These are phyloP conservation scores for Hystrix brachyura DNA, from an alignment of 2,113 vertebrate genomes.

Conservation along the genomic window DNA sequence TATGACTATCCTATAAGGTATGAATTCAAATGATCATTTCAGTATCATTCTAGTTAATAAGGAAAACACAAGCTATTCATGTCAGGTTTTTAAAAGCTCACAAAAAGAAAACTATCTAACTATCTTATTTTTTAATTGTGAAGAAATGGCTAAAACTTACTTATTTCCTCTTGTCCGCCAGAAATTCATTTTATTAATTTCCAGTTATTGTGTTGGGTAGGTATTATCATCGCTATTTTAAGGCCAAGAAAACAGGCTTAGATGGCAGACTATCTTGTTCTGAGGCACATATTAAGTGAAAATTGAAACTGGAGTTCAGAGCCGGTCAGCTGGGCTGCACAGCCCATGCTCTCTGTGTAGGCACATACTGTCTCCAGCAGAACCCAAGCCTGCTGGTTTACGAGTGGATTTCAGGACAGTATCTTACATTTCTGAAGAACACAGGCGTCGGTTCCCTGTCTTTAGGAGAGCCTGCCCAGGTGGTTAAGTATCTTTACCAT, in stretches of 20 bases:
- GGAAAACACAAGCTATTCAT: slow-evolving; percentile 29
- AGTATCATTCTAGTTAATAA: slow-evolving; percentile 75
- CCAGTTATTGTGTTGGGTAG: not conserved
- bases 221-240: slow-evolving; percentile 43
- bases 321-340: not conserved
- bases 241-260: not conserved
- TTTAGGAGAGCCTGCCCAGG: not conserved
- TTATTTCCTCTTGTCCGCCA: slow-evolving; percentile 17
- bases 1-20: slow-evolving; percentile 57
- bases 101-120: slow-evolving; percentile 12
- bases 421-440: not conserved
- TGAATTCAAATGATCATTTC: slow-evolving; percentile 78
- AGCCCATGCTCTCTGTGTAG: not conserved
- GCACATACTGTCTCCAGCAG: not conserved
- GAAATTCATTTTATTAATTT: slow-evolving; percentile 33
- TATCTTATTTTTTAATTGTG: not conserved
- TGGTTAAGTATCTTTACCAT: not conserved
- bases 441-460: not conserved
- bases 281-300: not conserved
- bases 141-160: slow-evolving; percentile 31
- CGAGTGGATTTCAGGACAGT: slow-evolving; percentile 27
- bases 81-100: slow-evolving; percentile 28
- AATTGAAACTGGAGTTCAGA: not conserved
- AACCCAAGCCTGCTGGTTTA: not conserved
- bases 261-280: slow-evolving; percentile 50